Percentiles rank a stretch among this genome's conserved stretches.
These are phyloP conservation scores for Agriotes lineatus DNA, from an alignment of 2,888 invertebrate species.

Conservation along the genomic window DNA sequence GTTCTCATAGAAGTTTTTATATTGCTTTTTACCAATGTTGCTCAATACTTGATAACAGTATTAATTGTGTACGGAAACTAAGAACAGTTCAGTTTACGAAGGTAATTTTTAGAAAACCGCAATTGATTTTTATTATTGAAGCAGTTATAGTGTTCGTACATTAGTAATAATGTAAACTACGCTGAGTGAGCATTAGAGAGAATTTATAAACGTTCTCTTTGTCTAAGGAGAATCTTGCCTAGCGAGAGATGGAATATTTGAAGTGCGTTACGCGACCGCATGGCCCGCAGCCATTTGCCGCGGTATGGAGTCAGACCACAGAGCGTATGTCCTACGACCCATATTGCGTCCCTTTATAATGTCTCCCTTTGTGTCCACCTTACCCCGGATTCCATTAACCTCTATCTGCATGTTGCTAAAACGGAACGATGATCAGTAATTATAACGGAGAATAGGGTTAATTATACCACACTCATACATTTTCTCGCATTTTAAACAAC, in stretches of 20 bases:
- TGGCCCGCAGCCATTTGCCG: conserved; percentile 44
- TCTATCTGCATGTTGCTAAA: conserved; percentile 34
- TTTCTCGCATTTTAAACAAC: no score
- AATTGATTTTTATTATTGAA: no score
- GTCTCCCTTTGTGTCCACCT: conserved; percentile 44
- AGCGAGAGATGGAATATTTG: conserved; percentile 40
- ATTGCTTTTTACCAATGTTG: no score
- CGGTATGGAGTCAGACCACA: conserved; percentile 40
- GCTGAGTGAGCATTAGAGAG: conserved; percentile 1
- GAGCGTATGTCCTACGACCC: conserved; percentile 44
- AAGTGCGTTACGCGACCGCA: conserved; percentile 43
- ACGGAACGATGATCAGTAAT: conserved; percentile 30
- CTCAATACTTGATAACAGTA: no score
- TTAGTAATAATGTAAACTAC: not conserved
- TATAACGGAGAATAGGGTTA: conserved; percentile 5
- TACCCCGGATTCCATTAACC: conserved; percentile 40
- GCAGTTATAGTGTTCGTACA: not conserved
- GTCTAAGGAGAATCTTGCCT: conserved; percentile 34
- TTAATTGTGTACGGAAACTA: no score
- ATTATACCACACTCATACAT: no score
- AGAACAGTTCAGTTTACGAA: no score
- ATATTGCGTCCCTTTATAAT: conserved; percentile 42
- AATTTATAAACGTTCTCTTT: conserved; percentile 28
- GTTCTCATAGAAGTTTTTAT: no score
- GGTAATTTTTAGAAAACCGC: no score